Base-by-base conservation (phyloP, 2,113 vertebrate species). In the Oxygymnocypris stewartii region DNA sequence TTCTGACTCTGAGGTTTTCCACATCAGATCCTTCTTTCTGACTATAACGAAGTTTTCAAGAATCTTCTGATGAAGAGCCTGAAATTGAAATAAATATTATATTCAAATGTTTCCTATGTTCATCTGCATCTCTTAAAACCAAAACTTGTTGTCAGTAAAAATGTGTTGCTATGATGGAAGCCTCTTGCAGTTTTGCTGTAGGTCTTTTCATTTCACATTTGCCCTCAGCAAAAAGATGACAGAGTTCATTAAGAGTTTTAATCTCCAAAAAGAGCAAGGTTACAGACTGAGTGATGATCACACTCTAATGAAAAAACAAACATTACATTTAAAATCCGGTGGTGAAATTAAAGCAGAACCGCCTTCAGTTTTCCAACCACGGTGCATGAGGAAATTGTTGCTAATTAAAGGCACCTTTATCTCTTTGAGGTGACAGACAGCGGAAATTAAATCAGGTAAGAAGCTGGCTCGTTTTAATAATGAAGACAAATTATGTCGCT, bases 11-110 rank as follows among this genome's bases (percentile, higher is more conserved):
- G 93, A 93, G 82, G 87, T 93, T 37, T 88, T 93, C 95, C 97
- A 99, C 16, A 92, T 85, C 14, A 98, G 92, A 40, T 97, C 93
- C 93, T 94, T 96, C 83, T 87, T 92, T 80, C 93, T 92, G 59
- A 99, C 93, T 4, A 99, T 96, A 51, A 95, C 88, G 90, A 98
- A 97, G 4, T 90, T 93, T 49, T 94, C 94, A 54, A 98, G 92
- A 86, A 98, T 99, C 89, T 90, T 96, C 73, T 97, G 93, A 82
- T 98, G 97, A 91, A 99, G 93, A 63, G 96, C 96, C 98, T 98
- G 86, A 86, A 88, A 47, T 13, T 8, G 54, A 69, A 75, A 57
- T 57, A 73, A 57, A 37, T 1, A 54, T 51, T 35, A 51, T 54
- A 78, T 54, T 11, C 16, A 35, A 6, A 54, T 20, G 28, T 25